Base-by-base conservation (phyloP, 2,888 invertebrate species). In the Diadegma fenestrale region DNA sequence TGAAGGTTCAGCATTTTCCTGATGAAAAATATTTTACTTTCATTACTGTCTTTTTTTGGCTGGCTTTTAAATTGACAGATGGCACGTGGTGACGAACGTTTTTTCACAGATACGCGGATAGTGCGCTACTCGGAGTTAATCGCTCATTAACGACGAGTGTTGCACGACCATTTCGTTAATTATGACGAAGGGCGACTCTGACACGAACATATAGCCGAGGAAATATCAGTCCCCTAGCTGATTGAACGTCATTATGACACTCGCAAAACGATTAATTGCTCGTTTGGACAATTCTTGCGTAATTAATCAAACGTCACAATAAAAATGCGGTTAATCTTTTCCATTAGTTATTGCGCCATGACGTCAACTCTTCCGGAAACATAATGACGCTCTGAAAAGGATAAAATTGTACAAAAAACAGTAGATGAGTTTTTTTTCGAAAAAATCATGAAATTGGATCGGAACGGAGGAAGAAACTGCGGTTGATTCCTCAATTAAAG, bases 91-190 rank as follows among this genome's bases (percentile, higher is more conserved):
- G 45, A n/a, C n/a, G 7, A n/a, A 51, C 6, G 5, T 26, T 26
- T 26, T 58, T 58, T 58, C 4, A 61, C 61, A 6, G n/a, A 45
- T 26, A 22, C 14, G 43, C 19, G 33, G 22, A 76, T 19, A 17
- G 41, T 26, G 17, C 76, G 54, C 17, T 37, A 64, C 54, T 54
- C 30, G n/a, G 17, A 30, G 63, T n/a, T 82, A 85, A 85, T 81
- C 78, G 45, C 78, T 78, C 61, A 82, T 81, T 82, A 85, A 85
- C 79, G 81, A 75, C 63, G 54, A 77, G 45, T 51, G 48, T 33
- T 5, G 1, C 19, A 7, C 12, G 14, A 17, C 48, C 30, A 12
- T 61, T 69, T 79, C 41, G 75, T 41, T 75, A 69, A 81, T 85
- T 58, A 81, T 26, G 77, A 79, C 73, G 69, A 64, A 48, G 68